Evolutionary conservation across 1,140 invertebrate species (phyloP), one percentile per base, ranked within the genome.

Genomic region (Trichogramma pretiosum): DNA sequence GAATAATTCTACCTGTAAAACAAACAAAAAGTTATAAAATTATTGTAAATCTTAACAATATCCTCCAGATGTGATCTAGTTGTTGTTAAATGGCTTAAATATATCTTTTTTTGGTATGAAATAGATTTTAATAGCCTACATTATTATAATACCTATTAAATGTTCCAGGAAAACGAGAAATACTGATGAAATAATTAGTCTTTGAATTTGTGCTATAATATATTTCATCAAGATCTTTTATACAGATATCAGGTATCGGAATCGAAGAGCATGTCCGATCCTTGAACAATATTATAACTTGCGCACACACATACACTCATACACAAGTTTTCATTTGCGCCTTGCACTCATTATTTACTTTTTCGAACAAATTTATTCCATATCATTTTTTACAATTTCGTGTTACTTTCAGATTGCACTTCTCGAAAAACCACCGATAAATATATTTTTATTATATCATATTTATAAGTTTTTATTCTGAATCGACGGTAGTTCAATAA

Each of bases 371-470:
- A 35, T 22, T 40, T 34, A 13, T n/a, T n/a, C n/a, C n/a, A n/a
- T n/a, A n/a, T n/a, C n/a, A n/a, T 24, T 52, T 53, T 48, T 53
- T 45, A 45, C 43, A 49, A 39, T 46, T 38, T n/a, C n/a, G n/a
- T n/a, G n/a, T n/a, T 54, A 54, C 48, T 54, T 54, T 54, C 52
- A 54, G 44, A 54, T 54, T 54, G 47, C 52, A 54, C 52, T 54
- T 48, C n/a, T 45, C 23, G 36, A 23, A 46, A 50, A 54, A 43
- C 22, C 46, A 50, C 40, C 38, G 41, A 46, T 42, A 40, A 46
- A 36, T 28, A 24, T 28, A 11, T 28, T 28, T 28, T 11, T 28
- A 28, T 28, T 28, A n/a, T n/a, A n/a, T n/a, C n/a, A n/a, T n/a
- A n/a, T n/a, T n/a, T n/a, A n/a, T n/a, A n/a, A n/a, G n/a, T n/a